Conservation (phyloP, 2,113 vertebrate genomes). For the Azemiops feae region DNA sequence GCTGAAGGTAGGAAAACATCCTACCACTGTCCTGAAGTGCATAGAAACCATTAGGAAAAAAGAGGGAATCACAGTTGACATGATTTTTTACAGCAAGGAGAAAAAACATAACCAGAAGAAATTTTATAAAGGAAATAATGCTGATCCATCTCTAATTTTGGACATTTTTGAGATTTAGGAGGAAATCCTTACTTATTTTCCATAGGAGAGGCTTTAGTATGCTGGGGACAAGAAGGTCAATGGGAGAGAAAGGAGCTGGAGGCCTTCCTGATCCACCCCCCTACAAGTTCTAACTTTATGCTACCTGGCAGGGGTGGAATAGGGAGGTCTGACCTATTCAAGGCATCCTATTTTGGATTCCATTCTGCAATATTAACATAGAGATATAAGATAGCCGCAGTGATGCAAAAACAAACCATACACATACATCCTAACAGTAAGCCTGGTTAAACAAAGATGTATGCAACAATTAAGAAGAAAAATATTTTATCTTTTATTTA, state of each 20-base stretch:
- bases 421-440: background rate
- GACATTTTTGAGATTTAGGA: background rate
- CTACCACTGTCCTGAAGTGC: background rate
- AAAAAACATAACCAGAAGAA: background rate
- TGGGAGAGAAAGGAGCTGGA: background rate
- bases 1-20: background rate
- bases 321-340: background rate
- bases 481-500: background rate
- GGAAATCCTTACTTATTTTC: background rate
- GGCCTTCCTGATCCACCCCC: background rate
- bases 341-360: background rate
- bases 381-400: background rate
- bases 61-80: no score
- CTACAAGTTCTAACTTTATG: background rate
- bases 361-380: background rate
- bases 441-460: constrained; percentile 2
- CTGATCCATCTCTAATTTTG: background rate
- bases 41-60: background rate
- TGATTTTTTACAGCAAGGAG: background rate
- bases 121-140: background rate
- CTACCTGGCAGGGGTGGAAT: background rate
- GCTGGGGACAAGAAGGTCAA: background rate
- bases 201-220: background rate
- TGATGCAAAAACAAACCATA: background rate
- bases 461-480: constrained; percentile 5